Evolutionary conservation across 2,113 vertebrate species (phyloP).

Genomic region (Calidris pygmaea): DNA sequence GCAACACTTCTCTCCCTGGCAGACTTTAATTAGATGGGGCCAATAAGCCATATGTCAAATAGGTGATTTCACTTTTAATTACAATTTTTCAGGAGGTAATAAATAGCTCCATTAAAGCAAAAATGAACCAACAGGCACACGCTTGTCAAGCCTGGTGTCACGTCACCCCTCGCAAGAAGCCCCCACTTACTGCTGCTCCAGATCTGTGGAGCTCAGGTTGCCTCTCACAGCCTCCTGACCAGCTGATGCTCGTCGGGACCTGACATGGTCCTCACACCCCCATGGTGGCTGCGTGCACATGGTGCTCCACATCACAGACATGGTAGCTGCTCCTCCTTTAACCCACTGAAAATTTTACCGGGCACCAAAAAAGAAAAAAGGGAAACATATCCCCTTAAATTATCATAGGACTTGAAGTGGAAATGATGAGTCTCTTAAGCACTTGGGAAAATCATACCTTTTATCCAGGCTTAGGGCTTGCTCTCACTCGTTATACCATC

Average conservation of each 20-base stretch:
- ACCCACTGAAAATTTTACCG: background rate
- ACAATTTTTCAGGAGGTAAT: background rate
- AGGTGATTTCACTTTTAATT: conserved; percentile 12
- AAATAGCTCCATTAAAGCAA: background rate
- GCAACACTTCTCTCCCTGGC: background rate
- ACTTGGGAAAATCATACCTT: background rate
- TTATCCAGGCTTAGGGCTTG: background rate
- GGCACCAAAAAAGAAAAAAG: background rate
- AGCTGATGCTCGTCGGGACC: accelerated
- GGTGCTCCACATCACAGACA: background rate
- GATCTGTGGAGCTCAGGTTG: background rate
- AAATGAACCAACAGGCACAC: accelerated
- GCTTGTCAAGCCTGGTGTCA: background rate
- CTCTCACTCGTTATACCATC: background rate
- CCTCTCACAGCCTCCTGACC: background rate
- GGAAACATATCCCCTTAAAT: background rate
- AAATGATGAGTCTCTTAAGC: background rate
- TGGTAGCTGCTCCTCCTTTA: background rate
- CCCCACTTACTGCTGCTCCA: background rate
- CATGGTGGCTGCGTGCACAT: background rate
- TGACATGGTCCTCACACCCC: background rate
- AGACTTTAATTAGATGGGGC: background rate
- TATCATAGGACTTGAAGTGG: background rate
- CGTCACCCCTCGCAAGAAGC: background rate
- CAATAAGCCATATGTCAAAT: background rate